Evolutionary conservation across 2,113 vertebrate genomes (phyloP), one percentile per base, ranked within the genome.

Genomic region (Chascanopsetta lugubris): DNA sequence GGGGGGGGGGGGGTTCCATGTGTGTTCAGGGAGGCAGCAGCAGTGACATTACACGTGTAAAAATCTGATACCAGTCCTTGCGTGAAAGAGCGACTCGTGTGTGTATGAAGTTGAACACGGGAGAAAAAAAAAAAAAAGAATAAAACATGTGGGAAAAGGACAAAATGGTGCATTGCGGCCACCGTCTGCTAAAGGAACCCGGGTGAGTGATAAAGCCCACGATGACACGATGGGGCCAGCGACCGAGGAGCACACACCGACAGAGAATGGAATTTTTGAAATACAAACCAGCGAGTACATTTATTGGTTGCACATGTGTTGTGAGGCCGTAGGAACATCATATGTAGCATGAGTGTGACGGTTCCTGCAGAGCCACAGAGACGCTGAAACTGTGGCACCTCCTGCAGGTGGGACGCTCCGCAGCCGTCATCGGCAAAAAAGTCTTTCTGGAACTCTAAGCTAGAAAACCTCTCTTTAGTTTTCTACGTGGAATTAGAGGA

Each of bases 161-260:
- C 53, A 64, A 60, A 48, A 18, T 22, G 61, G 49, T 53, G 49
- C 49, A 45, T 69, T 64, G 0, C 59, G 54, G 54, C 43, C 54
- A 46, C 64, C 55, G 24, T 69, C 65, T 60, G 47, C 54, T 48
- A 17, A n/a, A 54, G 20, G 40, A 69, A 1, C 42, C 38, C 38
- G 18, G 20, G 24, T 54, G 13, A 43, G 49, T 18, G 12, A 36
- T 24, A 2, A 61, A 55, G 20, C 21, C 46, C 11, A 24, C n/a
- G n/a, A 20, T n/a, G n/a, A 29, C 20, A 4, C 15, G 21, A 56
- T 7, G 9, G 12, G 30, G 27, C 9, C 4, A 20, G 34, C 34
- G 34, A 38, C 34, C 15, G 34, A 38, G 13, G 26, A 25, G 12
- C n/a, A n/a, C n/a, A n/a, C n/a, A n/a, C n/a, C n/a, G n/a, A n/a